Evolutionary conservation across 2,113 vertebrate genomes (phyloP), one percentile per base, ranked within the genome.

Genomic region (Peucedramus taeniatus): DNA sequence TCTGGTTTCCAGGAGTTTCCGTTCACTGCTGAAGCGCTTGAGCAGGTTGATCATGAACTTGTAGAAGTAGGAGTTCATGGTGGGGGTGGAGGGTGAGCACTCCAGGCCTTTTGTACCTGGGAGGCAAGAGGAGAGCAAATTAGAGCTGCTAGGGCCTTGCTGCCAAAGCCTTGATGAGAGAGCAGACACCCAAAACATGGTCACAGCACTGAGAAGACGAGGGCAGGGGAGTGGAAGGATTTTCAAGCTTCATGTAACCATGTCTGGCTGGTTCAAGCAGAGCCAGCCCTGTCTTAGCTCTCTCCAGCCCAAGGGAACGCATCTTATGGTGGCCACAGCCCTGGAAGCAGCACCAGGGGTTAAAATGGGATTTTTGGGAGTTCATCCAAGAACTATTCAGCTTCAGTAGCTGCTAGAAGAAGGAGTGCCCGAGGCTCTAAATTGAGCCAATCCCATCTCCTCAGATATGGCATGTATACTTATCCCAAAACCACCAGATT

Each of bases 41-140:
- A 99, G 98, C 59, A 99, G 98, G 97, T 99, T 99, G 97, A 99
- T 99, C 99, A 99, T 99, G 97, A 99, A 99, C 97, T 99, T 99
- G 96, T 99, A 99, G 93, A 99, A 99, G 96, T 99, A 99, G 33
- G 99, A 99, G 97, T 99, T 99, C 99, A 99, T 99, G 94, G 99
- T 99, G n/a, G 99, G 99, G 22, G 99, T 99, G 16, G 99, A 99
- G 33, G 99, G 99, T 5, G 99, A 99, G 30, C 98, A 98, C 85
- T 99, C 99, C 39, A 97, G 83, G 61, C 97, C 98, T 94, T 98
- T 99, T n/a, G 97, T 64, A 89, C 96, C 98, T 98, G 97, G 15
- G 50, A 87, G 47, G 65, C 44, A 77, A 94, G 7, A 10, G 53
- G 28, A 94, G 31, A 84, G 39, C 8, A 80, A 50, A 54, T 94